Conservation (phyloP, 2,797 vertebrate genomes). For the Muscicapa striata region DNA sequence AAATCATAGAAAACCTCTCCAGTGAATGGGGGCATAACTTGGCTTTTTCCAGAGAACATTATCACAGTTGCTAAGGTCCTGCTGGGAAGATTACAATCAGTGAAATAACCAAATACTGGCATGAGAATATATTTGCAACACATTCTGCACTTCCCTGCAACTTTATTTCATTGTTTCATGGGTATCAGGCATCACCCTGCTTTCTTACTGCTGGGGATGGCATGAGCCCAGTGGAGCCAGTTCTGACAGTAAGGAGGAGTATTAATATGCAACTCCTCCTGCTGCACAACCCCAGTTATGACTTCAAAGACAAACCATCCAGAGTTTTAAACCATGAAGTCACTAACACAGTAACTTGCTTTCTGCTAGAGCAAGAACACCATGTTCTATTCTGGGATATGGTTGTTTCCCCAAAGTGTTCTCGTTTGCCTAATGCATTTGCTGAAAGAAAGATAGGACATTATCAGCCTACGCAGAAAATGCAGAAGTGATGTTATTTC, state of each 20-base stretch:
- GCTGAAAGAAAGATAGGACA: slow-evolving; percentile 22
- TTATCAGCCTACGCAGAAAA: slow-evolving; percentile 30
- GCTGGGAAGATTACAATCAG: not conserved
- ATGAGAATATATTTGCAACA: rapidly evolving
- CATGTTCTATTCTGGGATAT: slow-evolving; percentile 48
- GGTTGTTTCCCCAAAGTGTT: not conserved
- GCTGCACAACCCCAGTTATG: not conserved
- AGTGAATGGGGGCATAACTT: not conserved
- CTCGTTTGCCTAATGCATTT: slow-evolving; percentile 39
- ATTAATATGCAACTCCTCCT: not conserved
- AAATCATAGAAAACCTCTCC: not conserved
- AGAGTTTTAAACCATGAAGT: not conserved
- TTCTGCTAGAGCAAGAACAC: not conserved
- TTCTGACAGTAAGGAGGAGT: not conserved
- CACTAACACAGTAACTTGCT: not conserved
- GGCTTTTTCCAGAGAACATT: not conserved
- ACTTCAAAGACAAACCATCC: not conserved
- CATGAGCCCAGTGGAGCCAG: not conserved
- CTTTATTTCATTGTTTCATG: not conserved
- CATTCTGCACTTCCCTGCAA: not conserved
- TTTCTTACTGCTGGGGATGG: not conserved
- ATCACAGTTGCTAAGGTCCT: not conserved
- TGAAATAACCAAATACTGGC: not conserved
- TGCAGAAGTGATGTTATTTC: not conserved
- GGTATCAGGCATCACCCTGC: not conserved